A percentile compares a stretch with the other conserved stretches of the same genome.
Evolutionary conservation across 2,888 invertebrate species (phyloP).

Genomic region (Leptopilina syphax): DNA sequence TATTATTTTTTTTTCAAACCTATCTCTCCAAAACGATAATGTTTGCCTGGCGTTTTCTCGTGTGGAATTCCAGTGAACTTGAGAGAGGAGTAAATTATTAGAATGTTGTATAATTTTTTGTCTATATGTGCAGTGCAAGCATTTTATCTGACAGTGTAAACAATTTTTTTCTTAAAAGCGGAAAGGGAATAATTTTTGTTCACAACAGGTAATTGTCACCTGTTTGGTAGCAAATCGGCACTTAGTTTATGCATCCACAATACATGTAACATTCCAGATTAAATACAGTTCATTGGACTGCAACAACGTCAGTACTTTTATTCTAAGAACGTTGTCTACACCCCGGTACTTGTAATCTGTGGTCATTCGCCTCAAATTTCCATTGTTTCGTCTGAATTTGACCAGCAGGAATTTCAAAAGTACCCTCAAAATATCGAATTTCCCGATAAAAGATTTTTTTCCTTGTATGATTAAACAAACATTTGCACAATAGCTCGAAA

Average conservation of each 20-base stretch:
- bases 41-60: background rate
- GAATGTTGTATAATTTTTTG: too few relatives aligned
- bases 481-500: background rate
- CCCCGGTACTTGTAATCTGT: constrained; percentile 11
- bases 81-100: background rate
- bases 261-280: constrained; percentile 9
- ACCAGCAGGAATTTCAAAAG: constrained; percentile 13
- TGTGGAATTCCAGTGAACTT: constrained; percentile 2
- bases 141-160: too few relatives aligned
- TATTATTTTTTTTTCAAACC: too few relatives aligned
- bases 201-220: background rate
- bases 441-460: background rate
- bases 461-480: background rate
- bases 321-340: constrained; percentile 21
- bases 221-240: background rate
- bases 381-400: constrained; percentile 15
- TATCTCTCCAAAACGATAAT: too few relatives aligned
- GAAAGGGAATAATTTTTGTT: too few relatives aligned
- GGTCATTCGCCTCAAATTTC: constrained; percentile 17
- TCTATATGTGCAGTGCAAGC: too few relatives aligned
- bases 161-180: too few relatives aligned
- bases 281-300: constrained; percentile 32
- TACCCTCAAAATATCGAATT: constrained; percentile 20
- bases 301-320: background rate
- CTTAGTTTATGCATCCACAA: background rate